A percentile compares a stretch with the other conserved stretches of the same genome.
phyloP scores from a whole-genome alignment of 2,113 vertebrate species.

The Zosterops lateralis region DNA sequence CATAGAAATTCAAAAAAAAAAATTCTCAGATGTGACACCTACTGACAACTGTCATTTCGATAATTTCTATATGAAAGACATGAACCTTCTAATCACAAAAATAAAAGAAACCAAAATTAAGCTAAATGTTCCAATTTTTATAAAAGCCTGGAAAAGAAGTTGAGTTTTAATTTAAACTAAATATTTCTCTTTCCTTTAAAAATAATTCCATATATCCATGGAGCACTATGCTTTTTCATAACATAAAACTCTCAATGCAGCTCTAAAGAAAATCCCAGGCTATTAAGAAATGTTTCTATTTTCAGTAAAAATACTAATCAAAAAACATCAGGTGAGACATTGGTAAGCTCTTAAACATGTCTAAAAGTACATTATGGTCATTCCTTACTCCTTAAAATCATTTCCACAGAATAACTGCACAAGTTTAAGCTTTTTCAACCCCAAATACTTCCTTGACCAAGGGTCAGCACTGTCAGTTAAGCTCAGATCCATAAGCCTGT shows the following conservation, averaged over 20 bases:
- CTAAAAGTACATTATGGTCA: neutral
- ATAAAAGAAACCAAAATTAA: neutral
- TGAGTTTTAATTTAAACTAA: neutral
- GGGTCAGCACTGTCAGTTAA: neutral
- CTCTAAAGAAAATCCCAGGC: neutral
- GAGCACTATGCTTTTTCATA: neutral
- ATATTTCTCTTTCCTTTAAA: neutral
- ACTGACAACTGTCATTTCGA: neutral
- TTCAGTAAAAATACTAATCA: neutral
- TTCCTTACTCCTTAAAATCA: neutral
- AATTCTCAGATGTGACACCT: neutral
- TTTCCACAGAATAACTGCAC: neutral
- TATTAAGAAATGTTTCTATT: neutral
- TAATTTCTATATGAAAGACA: neutral
- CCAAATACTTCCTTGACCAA: neutral
- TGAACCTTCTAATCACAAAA: neutral
- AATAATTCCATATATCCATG: neutral
- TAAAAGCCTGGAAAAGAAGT: neutral
- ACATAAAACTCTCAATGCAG: neutral
- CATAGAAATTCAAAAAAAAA: neutral
- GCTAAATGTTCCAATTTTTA: neutral
- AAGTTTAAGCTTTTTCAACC: neutral
- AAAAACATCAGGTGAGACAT: neutral
- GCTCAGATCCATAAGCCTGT: neutral
- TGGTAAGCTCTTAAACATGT: neutral